Conservation (phyloP, 2,113 vertebrate genomes). For the Odocoileus hemionus region DNA sequence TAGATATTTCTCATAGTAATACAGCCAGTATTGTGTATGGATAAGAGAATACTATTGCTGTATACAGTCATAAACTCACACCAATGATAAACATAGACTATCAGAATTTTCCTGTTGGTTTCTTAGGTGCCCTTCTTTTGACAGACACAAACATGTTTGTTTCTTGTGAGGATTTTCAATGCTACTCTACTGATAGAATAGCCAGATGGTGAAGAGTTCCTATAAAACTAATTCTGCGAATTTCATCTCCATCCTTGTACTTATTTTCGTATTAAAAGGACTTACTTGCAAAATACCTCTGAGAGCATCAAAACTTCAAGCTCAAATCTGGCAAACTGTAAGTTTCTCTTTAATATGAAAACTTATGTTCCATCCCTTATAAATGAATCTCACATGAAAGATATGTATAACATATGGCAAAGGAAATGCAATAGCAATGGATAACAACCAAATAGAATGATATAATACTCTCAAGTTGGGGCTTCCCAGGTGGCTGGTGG, state of each 20-base stretch:
- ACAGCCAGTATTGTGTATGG: neutral
- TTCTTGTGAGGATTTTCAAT: neutral
- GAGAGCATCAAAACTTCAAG: neutral
- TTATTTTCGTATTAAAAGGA: neutral
- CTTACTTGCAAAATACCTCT: neutral
- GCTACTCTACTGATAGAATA: neutral
- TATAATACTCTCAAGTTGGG: neutral
- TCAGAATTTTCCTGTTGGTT: neutral
- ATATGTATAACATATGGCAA: neutral
- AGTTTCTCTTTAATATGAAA: neutral
- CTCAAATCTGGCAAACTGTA: neutral
- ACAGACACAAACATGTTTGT: rapidly evolving
- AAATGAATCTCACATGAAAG: neutral
- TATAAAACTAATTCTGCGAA: neutral
- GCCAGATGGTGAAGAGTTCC: neutral
- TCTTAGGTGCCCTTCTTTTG: neutral
- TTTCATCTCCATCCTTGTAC: neutral
- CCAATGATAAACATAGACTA: neutral
- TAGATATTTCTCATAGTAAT: neutral
- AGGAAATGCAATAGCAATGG: neutral
- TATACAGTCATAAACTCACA: neutral
- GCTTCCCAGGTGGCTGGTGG: neutral
- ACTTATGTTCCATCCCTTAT: neutral
- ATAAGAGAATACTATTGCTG: neutral
- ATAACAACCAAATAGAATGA: neutral